phyloP scores from a whole-genome alignment of 2,888 invertebrate species.

The Stenodema calcarata region DNA sequence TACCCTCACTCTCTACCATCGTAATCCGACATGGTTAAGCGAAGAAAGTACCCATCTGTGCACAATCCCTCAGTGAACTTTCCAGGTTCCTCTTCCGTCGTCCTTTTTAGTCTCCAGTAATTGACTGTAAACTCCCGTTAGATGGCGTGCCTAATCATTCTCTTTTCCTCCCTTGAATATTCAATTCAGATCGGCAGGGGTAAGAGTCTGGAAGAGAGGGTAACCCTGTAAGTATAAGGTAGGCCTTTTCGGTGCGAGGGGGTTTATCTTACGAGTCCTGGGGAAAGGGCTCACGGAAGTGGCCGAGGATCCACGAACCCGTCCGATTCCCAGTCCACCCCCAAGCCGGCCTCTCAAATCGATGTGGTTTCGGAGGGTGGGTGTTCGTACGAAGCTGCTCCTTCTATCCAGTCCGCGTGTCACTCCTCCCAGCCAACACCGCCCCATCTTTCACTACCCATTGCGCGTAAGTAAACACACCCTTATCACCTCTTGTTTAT shows the following conservation, averaged over 20 bases:
- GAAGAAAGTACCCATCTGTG: not conserved
- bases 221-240: not conserved
- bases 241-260: not conserved
- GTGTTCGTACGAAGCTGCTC: constrained; percentile 16
- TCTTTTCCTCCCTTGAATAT: not conserved
- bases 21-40: not conserved
- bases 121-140: not conserved
- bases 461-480: constrained; percentile 40
- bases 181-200: not conserved
- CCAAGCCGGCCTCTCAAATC: not conserved
- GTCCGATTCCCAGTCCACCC: not conserved
- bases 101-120: not conserved
- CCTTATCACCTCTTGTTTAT: constrained; percentile 4
- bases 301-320: not conserved
- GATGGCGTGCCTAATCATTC: constrained; percentile 2
- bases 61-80: not conserved
- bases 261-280: not conserved
- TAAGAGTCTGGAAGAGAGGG: not conserved
- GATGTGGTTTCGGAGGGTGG: constrained; percentile 36
- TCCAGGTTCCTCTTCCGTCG: not conserved
- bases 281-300: not conserved
- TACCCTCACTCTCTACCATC: not conserved
- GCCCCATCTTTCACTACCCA: constrained; percentile 7
- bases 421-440: constrained; percentile 30
- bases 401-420: constrained; percentile 30